Base-by-base conservation (phyloP, 2,888 invertebrate genomes). In the Troilus luridus region DNA sequence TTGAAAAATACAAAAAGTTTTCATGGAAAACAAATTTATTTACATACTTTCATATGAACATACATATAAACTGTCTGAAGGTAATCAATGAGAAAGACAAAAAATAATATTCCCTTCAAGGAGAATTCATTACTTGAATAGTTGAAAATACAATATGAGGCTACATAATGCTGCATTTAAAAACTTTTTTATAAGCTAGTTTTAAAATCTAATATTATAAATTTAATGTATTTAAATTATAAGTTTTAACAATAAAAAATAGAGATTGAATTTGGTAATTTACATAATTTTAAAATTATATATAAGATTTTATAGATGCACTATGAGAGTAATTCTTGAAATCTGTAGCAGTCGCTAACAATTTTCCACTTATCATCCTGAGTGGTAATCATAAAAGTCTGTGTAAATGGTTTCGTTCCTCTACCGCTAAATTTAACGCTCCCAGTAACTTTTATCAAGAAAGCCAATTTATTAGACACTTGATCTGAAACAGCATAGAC, bases 321-420 rank as follows among this genome's bases (percentile, higher is more conserved):
- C n/a, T 85, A 85, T 19, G 81, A 21, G 5, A 85, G 81, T 85
- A 85, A 92, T 88, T 92, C 97, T 95, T 98, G 97, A 93, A 97
- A 95, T 93, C 98, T 95, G 93, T 98, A 98, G 93, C 97, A 97
- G 94, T 98, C 98, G 85, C 97, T 97, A 19, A 97, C 98, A 93
- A 99, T 97, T 94, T 98, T 98, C 98, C 98, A 98, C 94, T 98
- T 98, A 93, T 98, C 97, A 24, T 96, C 97, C 92, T 97, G 96
- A 10, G 98, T 97, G 0, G 98, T 98, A 90, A 98, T 96, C 58
- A 98, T 95, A 94, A 98, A 98, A 67, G 96, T 97, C 94, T 98
- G 98, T 93, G 97, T 97, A 93, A 98, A 98, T 0, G 96, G 95
- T 93, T 96, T 96, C 27, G 95, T 93, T 0, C 94, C 93, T 93